Evolutionary conservation across 2,113 vertebrate species (phyloP).

Genomic region (Leptobrachium ailaonicum): DNA sequence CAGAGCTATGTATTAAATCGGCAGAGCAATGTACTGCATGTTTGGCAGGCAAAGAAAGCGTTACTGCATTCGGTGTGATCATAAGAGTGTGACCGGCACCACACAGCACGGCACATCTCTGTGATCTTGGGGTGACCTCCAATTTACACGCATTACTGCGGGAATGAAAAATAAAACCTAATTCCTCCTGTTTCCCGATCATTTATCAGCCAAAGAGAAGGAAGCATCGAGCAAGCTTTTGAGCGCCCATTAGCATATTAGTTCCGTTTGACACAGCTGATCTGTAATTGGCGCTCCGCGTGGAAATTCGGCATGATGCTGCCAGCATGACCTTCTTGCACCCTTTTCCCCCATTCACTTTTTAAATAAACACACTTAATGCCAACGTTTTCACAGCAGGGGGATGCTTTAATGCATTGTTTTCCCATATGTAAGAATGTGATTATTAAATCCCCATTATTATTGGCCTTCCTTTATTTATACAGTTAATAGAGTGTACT

Average conservation of each 20-base stretch:
- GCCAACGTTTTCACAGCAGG: slow-evolving; percentile 42
- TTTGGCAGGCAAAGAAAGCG: background rate
- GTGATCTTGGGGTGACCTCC: slow-evolving; percentile 38
- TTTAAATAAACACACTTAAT: slow-evolving; percentile 38
- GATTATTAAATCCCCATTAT: slow-evolving; percentile 4
- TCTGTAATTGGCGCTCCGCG: slow-evolving; percentile 24
- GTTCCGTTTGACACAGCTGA: slow-evolving; percentile 42
- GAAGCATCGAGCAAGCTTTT: background rate
- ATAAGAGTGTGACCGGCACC: slow-evolving; percentile 12
- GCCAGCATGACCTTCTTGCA: background rate
- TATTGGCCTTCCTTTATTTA: slow-evolving; percentile 9
- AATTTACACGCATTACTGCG: slow-evolving; percentile 3
- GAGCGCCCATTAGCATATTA: slow-evolving; percentile 30
- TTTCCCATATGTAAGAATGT: slow-evolving; percentile 33
- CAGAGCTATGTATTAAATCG: too few species aligned
- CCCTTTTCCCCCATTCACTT: slow-evolving; percentile 10
- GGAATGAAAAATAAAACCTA: slow-evolving; percentile 7
- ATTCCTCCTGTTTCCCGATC: slow-evolving; percentile 7
- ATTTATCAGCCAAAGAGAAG: slow-evolving; percentile 16
- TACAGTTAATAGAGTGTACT: background rate
- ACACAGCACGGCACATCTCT: slow-evolving; percentile 4
- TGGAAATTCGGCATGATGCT: background rate
- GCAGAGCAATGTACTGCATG: background rate
- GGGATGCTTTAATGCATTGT: slow-evolving; percentile 45
- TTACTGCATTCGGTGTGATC: slow-evolving; percentile 22